Evolutionary conservation across 2,888 invertebrate species (phyloP), one percentile per base, ranked within the genome.

Genomic region (Hemistola chrysoprasaria): DNA sequence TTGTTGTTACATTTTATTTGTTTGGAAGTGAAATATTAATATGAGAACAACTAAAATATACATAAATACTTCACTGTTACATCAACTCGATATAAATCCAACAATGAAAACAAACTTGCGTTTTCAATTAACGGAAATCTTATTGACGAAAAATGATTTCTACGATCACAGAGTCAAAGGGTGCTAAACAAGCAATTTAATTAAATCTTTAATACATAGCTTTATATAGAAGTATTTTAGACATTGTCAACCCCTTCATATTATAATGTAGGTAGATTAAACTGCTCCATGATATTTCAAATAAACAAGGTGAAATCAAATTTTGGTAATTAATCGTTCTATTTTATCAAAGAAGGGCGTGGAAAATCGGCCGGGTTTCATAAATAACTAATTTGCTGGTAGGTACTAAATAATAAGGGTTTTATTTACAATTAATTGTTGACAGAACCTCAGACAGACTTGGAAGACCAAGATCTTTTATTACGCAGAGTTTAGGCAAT

Each of bases 111-210:
- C 53, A 50, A 54, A 38, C 32, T 42, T 41, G 56, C 53, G 53
- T 61, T 60, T 58, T 55, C 65, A 66, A 66, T 70, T 62, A 65
- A 60, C 56, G 48, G 61, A 60, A 61, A 60, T 53, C 62, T 61
- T 59, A 65, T 59, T 59, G 52, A 44, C 53, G 50, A 65, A 68
- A 72, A 68, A 68, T 62, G 43, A 48, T 59, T 51, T 54, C 43
- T 39, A 47, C 48, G 24, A 41, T 30, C 38, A 47, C 44, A 40
- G 40, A 22, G 38, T 25, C 34, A 34, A 44, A 44, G 38, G 38
- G 35, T 40, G 35, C 34, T 47, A 44, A 56, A 57, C 54, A 58
- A 55, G 54, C 50, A 44, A 11, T 57, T 63, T 66, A 66, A 73
- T 72, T 67, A 65, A 66, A 60, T 52, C 54, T 41, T 53, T 59